Percentiles rank a stretch among this genome's conserved stretches.
phyloP scores from a whole-genome alignment of 1,140 invertebrate genomes.

The Bombus terrestris region DNA sequence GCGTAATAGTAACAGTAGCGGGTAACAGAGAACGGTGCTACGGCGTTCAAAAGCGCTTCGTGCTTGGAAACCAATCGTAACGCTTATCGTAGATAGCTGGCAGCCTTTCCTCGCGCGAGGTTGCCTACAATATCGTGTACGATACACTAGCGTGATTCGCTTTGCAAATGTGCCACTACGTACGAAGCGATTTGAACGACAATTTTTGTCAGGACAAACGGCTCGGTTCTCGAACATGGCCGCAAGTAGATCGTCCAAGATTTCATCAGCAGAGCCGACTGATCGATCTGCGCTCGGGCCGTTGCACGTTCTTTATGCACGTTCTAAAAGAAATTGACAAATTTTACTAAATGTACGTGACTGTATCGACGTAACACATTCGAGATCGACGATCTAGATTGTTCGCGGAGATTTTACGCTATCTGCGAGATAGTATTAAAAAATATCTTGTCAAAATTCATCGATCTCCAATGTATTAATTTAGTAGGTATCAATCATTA shows the following conservation, averaged over 20 bases:
- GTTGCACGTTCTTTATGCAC: slow-evolving; percentile 69
- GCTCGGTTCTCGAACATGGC: background rate
- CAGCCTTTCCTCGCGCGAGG: no score
- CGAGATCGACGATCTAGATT: background rate
- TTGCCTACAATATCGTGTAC: background rate
- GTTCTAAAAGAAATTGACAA: slow-evolving; percentile 70
- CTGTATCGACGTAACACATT: background rate
- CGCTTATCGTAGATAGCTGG: background rate
- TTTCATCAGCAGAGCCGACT: slow-evolving; percentile 72
- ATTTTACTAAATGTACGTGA: background rate
- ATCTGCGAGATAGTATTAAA: no score
- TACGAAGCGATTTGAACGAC: slow-evolving; percentile 32
- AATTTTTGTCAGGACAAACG: background rate
- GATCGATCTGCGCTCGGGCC: slow-evolving; percentile 74
- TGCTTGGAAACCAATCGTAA: background rate
- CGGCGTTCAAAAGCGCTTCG: slow-evolving; percentile 23
- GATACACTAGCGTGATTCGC: background rate
- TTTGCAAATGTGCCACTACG: background rate
- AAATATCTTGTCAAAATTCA: background rate
- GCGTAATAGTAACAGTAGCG: background rate
- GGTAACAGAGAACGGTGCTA: background rate
- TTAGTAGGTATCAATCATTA: background rate
- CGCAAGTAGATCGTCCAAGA: background rate
- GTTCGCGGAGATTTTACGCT: background rate
- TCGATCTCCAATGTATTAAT: background rate